Percentiles rank a stretch among this genome's conserved stretches.
Conservation (phyloP, 2,888 invertebrate genomes). For the Sympetrum striolatum region DNA sequence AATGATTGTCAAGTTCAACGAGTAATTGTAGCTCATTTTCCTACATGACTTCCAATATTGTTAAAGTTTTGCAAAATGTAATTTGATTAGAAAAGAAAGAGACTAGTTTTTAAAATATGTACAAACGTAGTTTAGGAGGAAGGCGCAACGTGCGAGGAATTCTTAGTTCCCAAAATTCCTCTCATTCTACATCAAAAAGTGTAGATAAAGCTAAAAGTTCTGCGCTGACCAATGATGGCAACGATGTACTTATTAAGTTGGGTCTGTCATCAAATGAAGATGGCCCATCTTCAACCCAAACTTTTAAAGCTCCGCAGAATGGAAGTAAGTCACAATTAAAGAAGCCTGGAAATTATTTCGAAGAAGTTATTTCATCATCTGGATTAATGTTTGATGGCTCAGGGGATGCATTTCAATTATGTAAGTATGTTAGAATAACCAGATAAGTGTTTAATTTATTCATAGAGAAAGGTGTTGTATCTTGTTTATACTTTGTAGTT, state of each 20-base stretch:
- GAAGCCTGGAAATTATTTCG: background rate
- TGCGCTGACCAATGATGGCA: background rate
- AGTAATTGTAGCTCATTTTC: no score
- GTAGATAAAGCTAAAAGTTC: background rate
- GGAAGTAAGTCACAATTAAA: background rate
- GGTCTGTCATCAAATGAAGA: background rate
- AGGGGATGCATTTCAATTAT: background rate
- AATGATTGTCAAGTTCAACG: no score
- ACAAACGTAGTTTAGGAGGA: background rate
- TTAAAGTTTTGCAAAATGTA: no score
- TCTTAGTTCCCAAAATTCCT: background rate
- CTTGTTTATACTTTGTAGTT: background rate
- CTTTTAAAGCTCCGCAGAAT: background rate
- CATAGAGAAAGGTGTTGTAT: background rate
- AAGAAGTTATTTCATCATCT: background rate
- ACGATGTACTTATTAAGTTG: background rate
- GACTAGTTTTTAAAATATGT: background rate
- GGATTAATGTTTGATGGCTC: background rate
- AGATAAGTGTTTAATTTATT: background rate
- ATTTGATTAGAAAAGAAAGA: no score
- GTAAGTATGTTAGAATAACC: background rate
- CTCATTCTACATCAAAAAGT: background rate
- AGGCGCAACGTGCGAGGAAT: background rate
- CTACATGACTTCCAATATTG: no score
- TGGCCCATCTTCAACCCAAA: background rate